phyloP scores from a whole-genome alignment of 2,888 invertebrate genomes.

The Lysandra coridon region DNA sequence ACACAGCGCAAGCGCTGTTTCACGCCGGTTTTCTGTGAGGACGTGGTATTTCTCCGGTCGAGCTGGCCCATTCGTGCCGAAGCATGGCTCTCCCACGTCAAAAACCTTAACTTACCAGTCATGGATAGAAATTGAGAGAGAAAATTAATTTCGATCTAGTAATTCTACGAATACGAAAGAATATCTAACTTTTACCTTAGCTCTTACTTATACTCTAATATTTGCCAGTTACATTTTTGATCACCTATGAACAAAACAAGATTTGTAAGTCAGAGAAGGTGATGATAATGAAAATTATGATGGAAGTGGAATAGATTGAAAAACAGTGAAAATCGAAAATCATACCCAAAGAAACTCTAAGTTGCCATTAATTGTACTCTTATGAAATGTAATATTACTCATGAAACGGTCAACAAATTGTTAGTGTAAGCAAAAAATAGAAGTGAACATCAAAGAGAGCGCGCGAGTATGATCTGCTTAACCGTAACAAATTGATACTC shows the following conservation, averaged over 20 bases:
- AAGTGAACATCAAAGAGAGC: constrained; percentile 47
- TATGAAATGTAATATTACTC: constrained; percentile 29
- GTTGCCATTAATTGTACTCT: background rate
- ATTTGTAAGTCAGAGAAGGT: too few species aligned
- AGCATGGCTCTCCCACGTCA: too few species aligned
- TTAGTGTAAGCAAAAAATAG: constrained; percentile 42
- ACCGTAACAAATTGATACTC: constrained; percentile 50
- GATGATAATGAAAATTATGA: too few species aligned
- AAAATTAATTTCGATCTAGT: background rate
- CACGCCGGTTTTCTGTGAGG: too few species aligned
- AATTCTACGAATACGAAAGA: background rate
- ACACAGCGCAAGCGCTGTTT: too few species aligned
- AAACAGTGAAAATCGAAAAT: background rate
- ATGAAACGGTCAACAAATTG: constrained; percentile 35
- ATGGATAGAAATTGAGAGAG: constrained; percentile 25
- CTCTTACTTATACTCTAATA: background rate
- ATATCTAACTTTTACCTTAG: background rate
- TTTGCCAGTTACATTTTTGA: background rate
- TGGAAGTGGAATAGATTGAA: background rate
- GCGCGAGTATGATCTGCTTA: constrained; percentile 43
- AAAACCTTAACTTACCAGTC: background rate
- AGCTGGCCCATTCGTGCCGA: too few species aligned
- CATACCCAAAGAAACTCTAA: background rate
- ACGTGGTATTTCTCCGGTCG: too few species aligned
- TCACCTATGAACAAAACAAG: too few species aligned